phyloP scores from a whole-genome alignment of 2,113 vertebrate species.

The Mormoops blainvillei region DNA sequence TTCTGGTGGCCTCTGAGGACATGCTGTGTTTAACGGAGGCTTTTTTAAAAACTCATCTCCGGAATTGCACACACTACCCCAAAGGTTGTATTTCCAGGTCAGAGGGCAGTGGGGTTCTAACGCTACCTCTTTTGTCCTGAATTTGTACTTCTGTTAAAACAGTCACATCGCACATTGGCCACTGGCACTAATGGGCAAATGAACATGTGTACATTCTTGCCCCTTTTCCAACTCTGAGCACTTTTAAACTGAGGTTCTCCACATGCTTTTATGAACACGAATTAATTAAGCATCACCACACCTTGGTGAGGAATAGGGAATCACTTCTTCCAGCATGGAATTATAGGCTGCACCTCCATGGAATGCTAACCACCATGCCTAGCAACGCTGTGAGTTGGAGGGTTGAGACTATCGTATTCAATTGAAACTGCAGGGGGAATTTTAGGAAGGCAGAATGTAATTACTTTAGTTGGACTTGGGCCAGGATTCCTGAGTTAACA shows the following conservation, averaged over 20 bases:
- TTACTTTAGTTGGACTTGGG: conserved; percentile 69
- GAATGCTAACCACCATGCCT: conserved; percentile 12
- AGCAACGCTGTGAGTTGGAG: not conserved
- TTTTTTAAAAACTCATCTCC: not conserved
- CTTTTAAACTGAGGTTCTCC: not conserved
- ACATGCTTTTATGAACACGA: not conserved
- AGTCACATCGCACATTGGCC: not conserved
- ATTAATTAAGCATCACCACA: not conserved
- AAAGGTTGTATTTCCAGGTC: not conserved
- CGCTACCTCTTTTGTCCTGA: not conserved
- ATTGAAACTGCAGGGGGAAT: conserved; percentile 65
- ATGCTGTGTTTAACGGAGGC: not conserved
- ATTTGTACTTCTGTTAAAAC: not conserved
- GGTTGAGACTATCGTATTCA: conserved; percentile 52
- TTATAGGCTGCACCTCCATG: not conserved
- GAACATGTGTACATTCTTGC: not conserved
- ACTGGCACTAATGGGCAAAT: not conserved
- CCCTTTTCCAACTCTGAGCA: not conserved
- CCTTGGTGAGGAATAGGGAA: not conserved
- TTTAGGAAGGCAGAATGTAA: conserved; percentile 72
- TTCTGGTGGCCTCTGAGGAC: not conserved
- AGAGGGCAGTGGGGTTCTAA: not conserved
- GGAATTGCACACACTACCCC: not conserved
- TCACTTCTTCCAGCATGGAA: not conserved
- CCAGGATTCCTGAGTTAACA: conserved; percentile 74